Evolutionary conservation across 53 echinoderm and acorn worm species (phyloP), one percentile per base, ranked within the genome.

Genomic region (Zoroaster sp.): DNA sequence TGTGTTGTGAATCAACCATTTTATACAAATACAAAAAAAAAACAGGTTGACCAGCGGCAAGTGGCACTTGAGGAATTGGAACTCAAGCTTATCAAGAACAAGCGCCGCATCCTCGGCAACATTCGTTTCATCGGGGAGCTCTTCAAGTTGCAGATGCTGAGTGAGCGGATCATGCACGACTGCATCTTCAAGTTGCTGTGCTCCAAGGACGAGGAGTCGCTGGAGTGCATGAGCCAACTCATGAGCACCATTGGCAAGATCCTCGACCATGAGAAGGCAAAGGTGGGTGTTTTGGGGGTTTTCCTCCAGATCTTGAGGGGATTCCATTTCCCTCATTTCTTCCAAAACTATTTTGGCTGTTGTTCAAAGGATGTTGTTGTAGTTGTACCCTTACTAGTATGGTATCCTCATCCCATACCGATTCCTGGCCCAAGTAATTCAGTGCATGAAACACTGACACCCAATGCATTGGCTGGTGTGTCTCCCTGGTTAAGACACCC

Each of bases 101-200:
- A 94, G 92, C 89, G 91, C 77, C 91, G 93, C 41, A 93, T 89
- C 17, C 83, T 96, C 51, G 96, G 96, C 34, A 96, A 96, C 87
- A 96, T 94, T 32, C 91, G 93, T 23, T 97, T 99, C 46, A 99
- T 99, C 46, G 99, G 99, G 12, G 99, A 96, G 77, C 94, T 99
- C 70, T 99, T 90, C 92, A 99, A 96, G 81, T 78, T 94, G 4
- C 87, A 88, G 59, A 94, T 99, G 94, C 73, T 96, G 46, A 96
- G 94, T 4, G 99, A 99, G 92, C 93, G 89, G 74, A 99, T 96
- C 86, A 99, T 99, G 99, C 99, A 99, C 70, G 86, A 89, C 73
- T 99, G 99, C 73, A 67, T 98, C 72, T 89, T 98, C 87, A 78
- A 89, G 74, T 83, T 96, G 20, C 95, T 98, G 9, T 94, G 93